phyloP scores from a whole-genome alignment of 2,113 vertebrate species.

The Helogale parvula region DNA sequence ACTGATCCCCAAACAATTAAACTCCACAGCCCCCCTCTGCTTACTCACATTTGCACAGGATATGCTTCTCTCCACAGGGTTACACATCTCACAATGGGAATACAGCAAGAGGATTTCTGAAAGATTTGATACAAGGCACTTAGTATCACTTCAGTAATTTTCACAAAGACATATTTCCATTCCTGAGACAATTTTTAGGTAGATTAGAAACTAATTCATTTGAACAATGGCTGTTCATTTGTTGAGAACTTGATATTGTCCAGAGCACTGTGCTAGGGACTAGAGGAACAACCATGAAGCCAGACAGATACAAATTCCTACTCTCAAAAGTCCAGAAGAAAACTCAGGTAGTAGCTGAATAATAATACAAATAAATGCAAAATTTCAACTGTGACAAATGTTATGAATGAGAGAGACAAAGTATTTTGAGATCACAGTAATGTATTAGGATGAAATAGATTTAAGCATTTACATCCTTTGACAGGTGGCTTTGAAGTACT shows the following conservation, averaged over 20 bases:
- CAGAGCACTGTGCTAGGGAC: not conserved
- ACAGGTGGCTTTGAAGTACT: not conserved
- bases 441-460: not conserved
- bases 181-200: not conserved
- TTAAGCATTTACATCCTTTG: not conserved
- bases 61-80: conserved; percentile 79
- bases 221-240: not conserved
- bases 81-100: conserved; percentile 82
- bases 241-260: not conserved
- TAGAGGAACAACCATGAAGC: not conserved
- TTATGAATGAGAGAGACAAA: not conserved
- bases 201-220: not conserved
- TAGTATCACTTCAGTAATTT: not conserved
- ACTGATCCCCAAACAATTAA: not conserved
- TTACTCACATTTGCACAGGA: conserved; percentile 17
- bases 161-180: not conserved
- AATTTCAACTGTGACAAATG: not conserved
- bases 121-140: conserved; percentile 38
- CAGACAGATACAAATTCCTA: not conserved
- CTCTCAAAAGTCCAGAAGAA: not conserved
- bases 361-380: conserved; percentile 1
- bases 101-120: conserved; percentile 77
- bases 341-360: not conserved
- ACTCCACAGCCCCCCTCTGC: not conserved
- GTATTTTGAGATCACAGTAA: not conserved